Percentiles rank a stretch among this genome's conserved stretches.
phyloP scores from a whole-genome alignment of 2,113 vertebrate genomes.

The Choloepus hoffmanni region DNA sequence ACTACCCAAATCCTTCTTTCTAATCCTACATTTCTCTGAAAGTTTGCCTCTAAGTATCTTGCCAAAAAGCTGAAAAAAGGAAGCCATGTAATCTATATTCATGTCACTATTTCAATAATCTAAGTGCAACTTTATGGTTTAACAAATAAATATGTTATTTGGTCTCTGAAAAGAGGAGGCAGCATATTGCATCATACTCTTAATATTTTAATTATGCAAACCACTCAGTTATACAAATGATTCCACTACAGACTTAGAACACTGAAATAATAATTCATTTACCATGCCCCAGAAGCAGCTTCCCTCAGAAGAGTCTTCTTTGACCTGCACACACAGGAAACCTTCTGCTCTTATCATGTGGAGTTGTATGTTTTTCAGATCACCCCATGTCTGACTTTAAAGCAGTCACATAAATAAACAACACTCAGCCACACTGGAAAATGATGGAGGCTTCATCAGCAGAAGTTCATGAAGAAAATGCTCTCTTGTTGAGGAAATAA shows the following conservation, averaged over 20 bases:
- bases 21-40: not conserved
- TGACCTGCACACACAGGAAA: slow-evolving; percentile 56
- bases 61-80: not conserved
- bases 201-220: slow-evolving; percentile 59
- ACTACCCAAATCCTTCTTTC: not conserved
- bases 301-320: slow-evolving; percentile 72
- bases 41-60: slow-evolving; percentile 25
- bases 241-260: slow-evolving; percentile 12
- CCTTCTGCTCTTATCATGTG: slow-evolving; percentile 77
- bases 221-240: slow-evolving; percentile 22
- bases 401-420: slow-evolving; percentile 81
- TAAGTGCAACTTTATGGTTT: slow-evolving; percentile 1
- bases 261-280: slow-evolving; percentile 73
- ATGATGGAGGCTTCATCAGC: slow-evolving; percentile 71
- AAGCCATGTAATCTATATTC: not conserved
- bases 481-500: slow-evolving; percentile 44
- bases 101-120: slow-evolving; percentile 42
- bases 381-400: slow-evolving; percentile 39
- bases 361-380: slow-evolving; percentile 28
- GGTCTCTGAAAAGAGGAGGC: slow-evolving; percentile 51
- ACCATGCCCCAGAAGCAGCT: slow-evolving; percentile 54
- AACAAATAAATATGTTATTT: slow-evolving; percentile 68
- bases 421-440: not conserved
- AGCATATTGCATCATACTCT: slow-evolving; percentile 30
- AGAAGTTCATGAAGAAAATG: slow-evolving; percentile 12